Base-by-base conservation (phyloP, 1,140 invertebrate species). In the Trachymyrmex septentrionalis region DNA sequence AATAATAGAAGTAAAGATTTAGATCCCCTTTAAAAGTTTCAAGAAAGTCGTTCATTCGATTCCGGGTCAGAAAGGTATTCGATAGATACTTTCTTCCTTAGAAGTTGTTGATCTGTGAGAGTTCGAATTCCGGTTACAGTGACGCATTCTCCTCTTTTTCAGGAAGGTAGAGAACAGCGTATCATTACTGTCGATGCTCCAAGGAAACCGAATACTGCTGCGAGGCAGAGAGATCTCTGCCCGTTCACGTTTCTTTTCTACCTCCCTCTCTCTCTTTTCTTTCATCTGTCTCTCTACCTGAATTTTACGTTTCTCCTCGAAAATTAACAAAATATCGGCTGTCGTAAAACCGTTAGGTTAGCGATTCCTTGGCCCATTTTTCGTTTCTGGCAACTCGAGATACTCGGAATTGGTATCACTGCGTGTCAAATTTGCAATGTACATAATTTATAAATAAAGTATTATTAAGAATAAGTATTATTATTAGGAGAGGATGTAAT, bases 111-210 rank as follows among this genome's bases (percentile, higher is more conserved):
- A 89, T 84, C 85, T 75, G 84, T 64, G 72, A 75, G 88, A 92
- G 86, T 80, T 84, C 85, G 90, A 69, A 92, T 93, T 92, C 89
- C 82, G 90, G 88, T 91, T 93, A 93, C 88, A 88, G 91, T 92
- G 92, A 92, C 93, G 92, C 84, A 77, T 92, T 89, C 89, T 88
- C 75, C 86, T 75, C 88, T 91, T 92, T 94, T 92, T 93, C 90
- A 91, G 87, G 92, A 92, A 93, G 87, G 88, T 88, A 77, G 71
- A 84, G 69, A 84, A 84, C 82, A 89, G 89, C 88, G 89, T 94
- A 93, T 94, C 87, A 94, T 94, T 94, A 94, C 85, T 87, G 72
- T 64, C 72, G 57, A 77, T 66, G 50, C 61, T 82, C 66, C 34
- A 85, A 87, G 69, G 80, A 64, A 90, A 82, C 77, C 71, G 61